These are phyloP conservation scores for Paramuricea clavata DNA, from an alignment of 92 coral and sea anemone genomes.

Conservation along the genomic window DNA sequence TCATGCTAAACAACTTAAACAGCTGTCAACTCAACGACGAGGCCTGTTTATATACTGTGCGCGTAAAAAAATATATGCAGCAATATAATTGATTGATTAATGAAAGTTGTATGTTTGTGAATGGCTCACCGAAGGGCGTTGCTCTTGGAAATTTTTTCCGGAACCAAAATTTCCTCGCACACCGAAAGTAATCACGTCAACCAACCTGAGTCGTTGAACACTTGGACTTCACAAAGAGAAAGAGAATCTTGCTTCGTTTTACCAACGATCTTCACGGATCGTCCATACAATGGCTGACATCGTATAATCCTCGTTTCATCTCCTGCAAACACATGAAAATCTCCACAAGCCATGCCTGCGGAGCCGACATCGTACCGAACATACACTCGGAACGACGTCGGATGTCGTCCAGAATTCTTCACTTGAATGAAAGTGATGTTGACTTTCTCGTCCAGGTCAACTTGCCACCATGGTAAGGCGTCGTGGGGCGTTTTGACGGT, in stretches of 20 bases:
- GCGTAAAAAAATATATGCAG: too few species aligned
- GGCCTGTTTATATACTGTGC: too few species aligned
- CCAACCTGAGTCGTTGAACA: constrained; percentile 37
- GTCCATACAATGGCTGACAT: constrained; percentile 21
- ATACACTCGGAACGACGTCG: not conserved
- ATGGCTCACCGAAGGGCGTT: too few species aligned
- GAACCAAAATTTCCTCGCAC: too few species aligned
- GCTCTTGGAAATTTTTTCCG: too few species aligned
- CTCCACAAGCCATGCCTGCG: not conserved
- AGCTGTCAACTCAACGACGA: too few species aligned
- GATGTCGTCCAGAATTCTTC: not conserved
- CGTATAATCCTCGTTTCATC: constrained; percentile 8
- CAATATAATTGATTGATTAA: too few species aligned
- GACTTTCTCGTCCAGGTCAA: constrained; percentile 5
- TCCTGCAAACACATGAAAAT: not conserved
- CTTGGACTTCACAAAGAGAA: constrained; percentile 31
- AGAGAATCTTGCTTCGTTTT: not conserved
- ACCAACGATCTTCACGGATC: not conserved
- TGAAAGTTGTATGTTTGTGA: too few species aligned
- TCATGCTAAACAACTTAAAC: too few species aligned
- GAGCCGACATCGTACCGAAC: not conserved
- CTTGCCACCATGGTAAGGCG: constrained; percentile 15
- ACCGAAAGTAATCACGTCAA: too few species aligned
- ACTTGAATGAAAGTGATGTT: constrained; percentile 3
- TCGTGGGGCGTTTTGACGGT: not conserved